Conservation (phyloP, 2,888 invertebrate genomes). For the Leptura quadrifasciata region DNA sequence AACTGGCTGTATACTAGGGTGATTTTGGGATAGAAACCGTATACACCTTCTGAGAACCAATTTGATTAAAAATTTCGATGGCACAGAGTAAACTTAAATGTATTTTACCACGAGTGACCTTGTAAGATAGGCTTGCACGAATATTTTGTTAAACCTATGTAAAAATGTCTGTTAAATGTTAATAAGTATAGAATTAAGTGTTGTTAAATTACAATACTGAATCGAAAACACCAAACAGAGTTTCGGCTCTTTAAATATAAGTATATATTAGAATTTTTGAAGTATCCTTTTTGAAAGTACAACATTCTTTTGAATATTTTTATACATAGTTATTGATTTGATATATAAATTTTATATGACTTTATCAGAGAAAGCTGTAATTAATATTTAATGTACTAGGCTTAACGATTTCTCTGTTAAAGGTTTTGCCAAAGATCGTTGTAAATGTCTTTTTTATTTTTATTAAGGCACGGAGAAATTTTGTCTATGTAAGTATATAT, state of each 20-base stretch:
- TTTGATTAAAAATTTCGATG: background rate
- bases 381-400: constrained; percentile 29
- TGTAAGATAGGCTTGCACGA: constrained; percentile 10
- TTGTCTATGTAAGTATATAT: constrained; percentile 30
- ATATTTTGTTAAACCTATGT: constrained; percentile 31
- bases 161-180: constrained; percentile 41
- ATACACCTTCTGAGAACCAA: background rate
- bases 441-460: constrained; percentile 53
- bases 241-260: constrained; percentile 41
- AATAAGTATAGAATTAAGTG: constrained; percentile 45
- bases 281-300: constrained; percentile 56
- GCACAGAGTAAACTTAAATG: background rate
- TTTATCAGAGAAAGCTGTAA: constrained; percentile 44
- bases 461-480: constrained; percentile 29
- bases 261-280: constrained; percentile 46
- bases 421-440: constrained; percentile 58
- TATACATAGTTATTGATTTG: constrained; percentile 60
- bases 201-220: constrained; percentile 40
- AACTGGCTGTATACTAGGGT: background rate
- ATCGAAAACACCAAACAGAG: constrained; percentile 53
- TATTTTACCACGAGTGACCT: constrained; percentile 24
- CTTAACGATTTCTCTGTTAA: constrained; percentile 49
- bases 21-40: background rate
- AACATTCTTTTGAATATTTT: constrained; percentile 60
- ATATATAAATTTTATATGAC: constrained; percentile 55